These are phyloP conservation scores for Margarornis squamiger DNA, from an alignment of 2,797 vertebrate species.

Conservation along the genomic window DNA sequence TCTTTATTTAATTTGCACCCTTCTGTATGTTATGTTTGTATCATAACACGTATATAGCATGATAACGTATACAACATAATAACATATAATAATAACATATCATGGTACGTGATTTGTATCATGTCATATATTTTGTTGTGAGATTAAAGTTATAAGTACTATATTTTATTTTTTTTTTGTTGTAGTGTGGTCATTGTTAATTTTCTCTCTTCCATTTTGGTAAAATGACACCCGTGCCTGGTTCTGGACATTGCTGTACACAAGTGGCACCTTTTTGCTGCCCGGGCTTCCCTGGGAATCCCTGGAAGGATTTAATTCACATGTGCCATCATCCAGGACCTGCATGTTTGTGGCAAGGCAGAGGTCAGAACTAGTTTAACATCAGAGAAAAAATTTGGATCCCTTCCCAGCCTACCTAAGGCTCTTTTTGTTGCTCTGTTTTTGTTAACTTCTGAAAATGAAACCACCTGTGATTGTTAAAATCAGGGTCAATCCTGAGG, in stretches of 20 bases:
- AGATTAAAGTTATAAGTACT: not conserved
- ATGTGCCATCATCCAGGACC: not conserved
- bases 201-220: not conserved
- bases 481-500: fast-evolving
- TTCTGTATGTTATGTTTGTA: not conserved
- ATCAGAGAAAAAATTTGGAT: not conserved
- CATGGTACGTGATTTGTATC: fast-evolving
- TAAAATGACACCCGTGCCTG: fast-evolving
- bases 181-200: not conserved
- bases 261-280: fast-evolving
- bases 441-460: not conserved
- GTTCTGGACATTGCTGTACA: not conserved
- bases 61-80: not conserved
- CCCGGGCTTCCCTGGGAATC: not conserved
- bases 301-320: not conserved
- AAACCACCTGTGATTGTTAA: not conserved
- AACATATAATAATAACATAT: too few species aligned
- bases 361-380: not conserved
- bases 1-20: not conserved
- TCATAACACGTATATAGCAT: fast-evolving
- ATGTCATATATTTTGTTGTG: not conserved
- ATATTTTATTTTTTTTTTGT: not conserved
- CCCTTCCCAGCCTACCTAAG: not conserved
- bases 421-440: not conserved
- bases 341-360: not conserved